Conservation (phyloP, 53 echinoderm and acorn worm species). For the Astropecten irregularis region DNA sequence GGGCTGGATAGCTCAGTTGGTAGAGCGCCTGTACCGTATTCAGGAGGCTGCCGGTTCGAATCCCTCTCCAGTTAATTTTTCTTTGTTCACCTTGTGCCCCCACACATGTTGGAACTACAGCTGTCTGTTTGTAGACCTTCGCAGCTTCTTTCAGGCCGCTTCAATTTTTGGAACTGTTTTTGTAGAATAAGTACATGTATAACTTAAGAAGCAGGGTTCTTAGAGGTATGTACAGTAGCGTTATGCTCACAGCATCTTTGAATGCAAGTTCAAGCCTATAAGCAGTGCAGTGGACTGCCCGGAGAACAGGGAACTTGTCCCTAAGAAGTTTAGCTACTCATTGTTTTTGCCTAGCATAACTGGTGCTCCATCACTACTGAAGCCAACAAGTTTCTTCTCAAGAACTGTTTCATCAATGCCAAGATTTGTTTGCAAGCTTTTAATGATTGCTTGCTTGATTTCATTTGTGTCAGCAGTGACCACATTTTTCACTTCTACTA, state of each 20-base stretch:
- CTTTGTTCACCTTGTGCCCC: conserved; percentile 61
- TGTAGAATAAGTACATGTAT: conserved; percentile 53
- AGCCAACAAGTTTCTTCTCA: conserved; percentile 61
- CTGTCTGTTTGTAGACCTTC: conserved; percentile 11
- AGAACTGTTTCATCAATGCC: not conserved
- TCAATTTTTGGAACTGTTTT: conserved; percentile 49
- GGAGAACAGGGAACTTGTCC: conserved; percentile 40
- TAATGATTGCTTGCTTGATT: conserved; percentile 6
- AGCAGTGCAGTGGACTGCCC: conserved; percentile 62
- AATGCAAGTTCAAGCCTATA: conserved; percentile 69
- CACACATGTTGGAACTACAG: conserved; percentile 52
- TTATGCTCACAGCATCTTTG: conserved; percentile 62
- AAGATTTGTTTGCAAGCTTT: not conserved
- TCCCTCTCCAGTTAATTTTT: too few species aligned
- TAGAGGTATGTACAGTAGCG: conserved; percentile 24
- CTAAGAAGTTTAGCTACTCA: conserved; percentile 58
- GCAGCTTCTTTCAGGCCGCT: conserved; percentile 31
- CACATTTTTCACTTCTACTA: conserved; percentile 27
- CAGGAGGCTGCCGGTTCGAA: too few species aligned
- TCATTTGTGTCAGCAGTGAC: conserved; percentile 13
- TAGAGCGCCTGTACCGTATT: too few species aligned
- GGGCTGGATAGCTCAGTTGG: too few species aligned
- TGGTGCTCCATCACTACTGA: conserved; percentile 66
- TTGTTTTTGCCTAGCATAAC: conserved; percentile 71
- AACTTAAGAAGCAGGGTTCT: conserved; percentile 39